Conservation (phyloP, 2,113 vertebrate species). For the Oxyura jamaicensis region DNA sequence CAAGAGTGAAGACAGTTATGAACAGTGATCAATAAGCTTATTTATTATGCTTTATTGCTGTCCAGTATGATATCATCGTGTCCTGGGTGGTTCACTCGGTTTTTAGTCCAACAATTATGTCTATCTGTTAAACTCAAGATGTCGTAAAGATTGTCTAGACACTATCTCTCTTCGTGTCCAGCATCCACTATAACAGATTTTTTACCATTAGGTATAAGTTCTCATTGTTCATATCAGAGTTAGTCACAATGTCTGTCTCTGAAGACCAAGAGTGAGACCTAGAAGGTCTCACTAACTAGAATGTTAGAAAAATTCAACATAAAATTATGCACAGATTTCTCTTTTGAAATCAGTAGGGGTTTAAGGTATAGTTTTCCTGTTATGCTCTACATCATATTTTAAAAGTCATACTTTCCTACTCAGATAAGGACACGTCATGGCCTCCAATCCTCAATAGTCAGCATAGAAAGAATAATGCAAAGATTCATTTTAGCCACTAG, state of each 20-base stretch:
- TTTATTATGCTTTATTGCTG: neutral
- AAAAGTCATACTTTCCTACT: neutral
- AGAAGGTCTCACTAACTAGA: too few relatives aligned
- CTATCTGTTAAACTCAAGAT: neutral
- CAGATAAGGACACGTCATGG: fast-evolving
- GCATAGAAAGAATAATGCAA: neutral
- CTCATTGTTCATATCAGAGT: neutral
- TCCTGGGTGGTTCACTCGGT: neutral
- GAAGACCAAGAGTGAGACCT: neutral
- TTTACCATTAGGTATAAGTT: neutral
- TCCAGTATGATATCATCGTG: neutral
- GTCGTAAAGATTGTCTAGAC: neutral
- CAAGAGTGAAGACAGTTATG: neutral
- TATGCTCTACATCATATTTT: neutral
- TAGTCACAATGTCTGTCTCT: neutral
- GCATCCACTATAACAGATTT: neutral
- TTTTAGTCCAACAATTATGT: neutral
- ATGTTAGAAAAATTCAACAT: neutral
- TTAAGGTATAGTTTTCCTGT: neutral
- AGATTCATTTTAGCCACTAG: slow-evolving; percentile 60
- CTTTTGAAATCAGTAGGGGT: neutral
- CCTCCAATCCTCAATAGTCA: neutral
- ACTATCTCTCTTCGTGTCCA: neutral
- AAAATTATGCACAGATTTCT: neutral
- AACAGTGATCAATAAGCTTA: neutral